These are phyloP conservation scores for Coelopa pilipes DNA, from an alignment of 2,888 invertebrate genomes.

Conservation along the genomic window DNA sequence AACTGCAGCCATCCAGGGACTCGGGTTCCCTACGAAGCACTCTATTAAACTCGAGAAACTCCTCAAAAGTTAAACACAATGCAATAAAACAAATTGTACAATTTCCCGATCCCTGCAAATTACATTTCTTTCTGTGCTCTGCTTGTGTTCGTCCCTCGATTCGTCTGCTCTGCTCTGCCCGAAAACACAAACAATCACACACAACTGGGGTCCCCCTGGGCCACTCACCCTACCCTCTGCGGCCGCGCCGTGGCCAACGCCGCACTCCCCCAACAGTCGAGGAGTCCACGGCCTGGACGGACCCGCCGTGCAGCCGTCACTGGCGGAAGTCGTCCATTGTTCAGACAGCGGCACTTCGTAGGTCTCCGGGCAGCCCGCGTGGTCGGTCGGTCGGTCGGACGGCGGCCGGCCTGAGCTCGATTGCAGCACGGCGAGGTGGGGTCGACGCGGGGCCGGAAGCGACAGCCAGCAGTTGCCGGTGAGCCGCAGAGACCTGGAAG, in stretches of 20 bases:
- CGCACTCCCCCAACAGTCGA: too few relatives aligned
- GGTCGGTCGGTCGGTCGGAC: too few relatives aligned
- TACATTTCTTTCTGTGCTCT: slow-evolving; percentile 3
- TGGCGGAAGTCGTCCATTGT: too few relatives aligned
- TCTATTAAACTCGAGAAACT: slow-evolving; percentile 10
- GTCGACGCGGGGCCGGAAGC: slow-evolving; percentile 29
- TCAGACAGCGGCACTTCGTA: too few relatives aligned
- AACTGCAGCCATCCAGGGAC: not conserved
- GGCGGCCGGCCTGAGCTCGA: not conserved
- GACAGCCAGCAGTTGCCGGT: slow-evolving; percentile 20
- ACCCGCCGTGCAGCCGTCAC: too few relatives aligned
- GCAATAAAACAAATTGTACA: slow-evolving; percentile 61
- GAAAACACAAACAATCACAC: not conserved
- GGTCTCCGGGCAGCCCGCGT: too few relatives aligned
- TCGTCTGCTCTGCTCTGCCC: too few relatives aligned
- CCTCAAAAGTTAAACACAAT: slow-evolving; percentile 40
- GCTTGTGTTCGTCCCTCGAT: not conserved
- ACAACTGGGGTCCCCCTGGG: not conserved
- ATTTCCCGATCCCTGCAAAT: slow-evolving; percentile 46
- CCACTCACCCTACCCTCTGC: too few relatives aligned
- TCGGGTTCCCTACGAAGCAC: not conserved
- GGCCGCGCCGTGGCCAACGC: not conserved
- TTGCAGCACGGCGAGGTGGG: slow-evolving; percentile 14
- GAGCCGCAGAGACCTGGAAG: slow-evolving; percentile 32
- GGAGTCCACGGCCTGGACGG: too few relatives aligned